Evolutionary conservation across 2,888 invertebrate genomes (phyloP).

Genomic region (Lumbricus terrestris): DNA sequence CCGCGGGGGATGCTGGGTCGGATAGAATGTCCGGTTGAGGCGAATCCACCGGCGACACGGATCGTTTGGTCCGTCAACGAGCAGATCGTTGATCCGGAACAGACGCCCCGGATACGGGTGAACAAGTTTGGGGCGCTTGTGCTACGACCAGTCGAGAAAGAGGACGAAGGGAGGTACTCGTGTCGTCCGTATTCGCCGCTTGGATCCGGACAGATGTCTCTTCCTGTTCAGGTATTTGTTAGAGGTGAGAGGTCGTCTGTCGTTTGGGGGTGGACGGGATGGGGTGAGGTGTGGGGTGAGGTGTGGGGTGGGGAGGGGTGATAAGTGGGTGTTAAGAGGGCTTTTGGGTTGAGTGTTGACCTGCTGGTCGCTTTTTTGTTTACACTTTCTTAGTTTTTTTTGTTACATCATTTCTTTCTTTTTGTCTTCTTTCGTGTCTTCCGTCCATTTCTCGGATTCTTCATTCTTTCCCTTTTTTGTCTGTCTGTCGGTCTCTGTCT

Average conservation of each 20-base stretch:
- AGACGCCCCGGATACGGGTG: conserved; percentile 30
- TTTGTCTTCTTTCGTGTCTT: not conserved
- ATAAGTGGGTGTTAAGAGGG: too few species aligned
- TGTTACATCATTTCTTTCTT: not conserved
- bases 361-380: not conserved
- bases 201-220: conserved; percentile 89
- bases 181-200: conserved; percentile 93
- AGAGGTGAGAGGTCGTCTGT: conserved; percentile 52
- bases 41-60: conserved; percentile 90
- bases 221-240: conserved; percentile 70
- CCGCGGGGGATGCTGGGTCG: conserved; percentile 81
- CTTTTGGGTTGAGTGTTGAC: not conserved
- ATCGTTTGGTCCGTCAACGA: conserved; percentile 97
- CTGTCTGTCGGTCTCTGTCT: not conserved
- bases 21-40: conserved; percentile 93
- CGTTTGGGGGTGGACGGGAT: not conserved
- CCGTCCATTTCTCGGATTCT: not conserved
- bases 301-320: too few species aligned
- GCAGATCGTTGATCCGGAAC: conserved; percentile 60
- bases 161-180: conserved; percentile 89
- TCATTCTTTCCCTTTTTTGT: not conserved
- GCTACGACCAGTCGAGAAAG: conserved; percentile 70
- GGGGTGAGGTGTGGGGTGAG: not conserved
- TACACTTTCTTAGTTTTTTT: not conserved
- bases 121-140: conserved; percentile 36